Evolutionary conservation across 92 coral and sea anemone species (phyloP).

Genomic region (Nematostella vectensis): DNA sequence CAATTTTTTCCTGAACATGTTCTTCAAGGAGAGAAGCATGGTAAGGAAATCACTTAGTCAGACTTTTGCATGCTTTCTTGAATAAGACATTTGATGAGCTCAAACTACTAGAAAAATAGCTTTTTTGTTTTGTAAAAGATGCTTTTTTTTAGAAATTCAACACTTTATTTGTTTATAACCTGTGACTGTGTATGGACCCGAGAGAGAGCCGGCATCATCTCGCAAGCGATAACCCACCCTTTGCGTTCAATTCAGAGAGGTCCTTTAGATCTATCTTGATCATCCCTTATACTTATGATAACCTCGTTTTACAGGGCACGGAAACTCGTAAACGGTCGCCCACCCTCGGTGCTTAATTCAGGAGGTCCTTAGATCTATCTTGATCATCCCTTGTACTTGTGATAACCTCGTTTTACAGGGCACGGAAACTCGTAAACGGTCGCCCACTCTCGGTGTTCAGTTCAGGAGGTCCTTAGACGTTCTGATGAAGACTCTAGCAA

Average conservation of each 20-base stretch:
- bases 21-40: conserved; percentile 78
- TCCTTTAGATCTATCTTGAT: no score
- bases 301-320: conserved; percentile 88
- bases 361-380: conserved; percentile 81
- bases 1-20: conserved; percentile 59
- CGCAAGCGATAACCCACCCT: conserved; percentile 87
- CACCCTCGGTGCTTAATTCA: conserved; percentile 82
- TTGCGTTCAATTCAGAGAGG: conserved; percentile 82
- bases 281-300: no score
- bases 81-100: no score
- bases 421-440: conserved; percentile 86
- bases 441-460: conserved; percentile 89
- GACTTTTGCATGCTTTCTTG: neutral
- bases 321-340: conserved; percentile 92
- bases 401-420: no score
- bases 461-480: conserved; percentile 84
- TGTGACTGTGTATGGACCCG: no score
- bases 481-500: conserved; percentile 72
- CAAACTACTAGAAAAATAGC: no score
- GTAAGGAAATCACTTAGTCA: no score
- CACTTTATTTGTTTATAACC: no score
- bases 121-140: no score
- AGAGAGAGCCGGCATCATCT: conserved; percentile 94
- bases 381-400: no score
- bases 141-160: no score